Base-by-base conservation (phyloP, 2,797 vertebrate genomes). In the Bryconaethiops microstoma region DNA sequence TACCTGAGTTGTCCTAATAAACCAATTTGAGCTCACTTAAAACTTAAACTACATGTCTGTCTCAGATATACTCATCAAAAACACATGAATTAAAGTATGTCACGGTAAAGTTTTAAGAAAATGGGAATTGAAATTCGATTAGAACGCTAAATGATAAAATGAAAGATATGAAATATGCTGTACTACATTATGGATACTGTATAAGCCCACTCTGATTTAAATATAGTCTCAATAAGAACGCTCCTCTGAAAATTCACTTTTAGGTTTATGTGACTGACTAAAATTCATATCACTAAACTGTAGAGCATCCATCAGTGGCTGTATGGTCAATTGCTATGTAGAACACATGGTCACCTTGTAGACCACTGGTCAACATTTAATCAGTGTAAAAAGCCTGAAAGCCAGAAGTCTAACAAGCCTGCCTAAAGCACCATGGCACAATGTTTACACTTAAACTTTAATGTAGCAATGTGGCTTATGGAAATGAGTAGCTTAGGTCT, bases 1-100 rank as follows among this genome's bases (percentile, higher is more conserved):
- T 88, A 89, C 87, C 86, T 87, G 62, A 87, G 64, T 82, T 88
- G 88, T 91, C 89, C 82, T 68, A 84, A 85, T 92, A 92, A 93
- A 91, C 90, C 83, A 40, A 81, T 89, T 90, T 90, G 75, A 86
- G 57, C 75, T 71, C 68, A 72, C 17, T 59, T 79, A 78, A 70
- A 79, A 78, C 21, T 77, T 82, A 83, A 87, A 80, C 60, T 78
- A 67, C 42, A 72, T 82, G 67, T 60, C 35, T 84, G 52, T 25
- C 48, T 77, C 52, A 73, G 25, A 55, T 35, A 14, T 29, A 65
- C 13, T 13, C 29, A n/a, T 42, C 71, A 4, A 48, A 65, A 23
- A 72, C 16, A 52, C 29, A 67, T n/a, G 5, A 54, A 55, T 75
- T 39, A 6, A 35, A 39, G 19, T 60, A 40, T 17, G 48, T 29